Base-by-base conservation (phyloP, 2,797 vertebrate genomes). In the Neoniphon sammara region DNA sequence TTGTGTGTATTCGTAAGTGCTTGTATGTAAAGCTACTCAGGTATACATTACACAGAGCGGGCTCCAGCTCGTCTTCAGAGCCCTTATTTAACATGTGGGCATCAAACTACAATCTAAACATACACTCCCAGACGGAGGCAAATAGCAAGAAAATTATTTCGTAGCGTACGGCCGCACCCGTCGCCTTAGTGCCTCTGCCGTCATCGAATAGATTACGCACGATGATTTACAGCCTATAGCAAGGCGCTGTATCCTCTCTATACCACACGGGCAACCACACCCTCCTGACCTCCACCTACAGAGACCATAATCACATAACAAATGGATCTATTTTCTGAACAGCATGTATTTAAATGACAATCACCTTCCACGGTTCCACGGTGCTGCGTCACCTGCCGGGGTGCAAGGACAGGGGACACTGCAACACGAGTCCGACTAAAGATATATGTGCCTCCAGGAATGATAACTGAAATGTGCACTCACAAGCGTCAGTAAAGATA, bases 381-480 rank as follows among this genome's bases (percentile, higher is more conserved):
- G 4, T 0, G 44, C 58, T 66, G 73, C 66, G 84, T 93, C 91
- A 93, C 87, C 91, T 93, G 92, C 88, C 75, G 59, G 77, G 80
- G 84, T 70, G 39, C 75, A 78, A 84, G 82, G 88, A 81, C 81
- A 80, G 63, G 21, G 73, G 77, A 70, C 34, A 11, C 75, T 27
- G 77, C 78, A 80, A 65, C 72, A 66, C 44, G 70, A 74, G 73
- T 75, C 44, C 2, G 9, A 79, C 78, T 54, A 12, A 88, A 87
- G 84, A 90, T 86, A 82, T 84, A 90, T 80, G 81, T 61, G 72
- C 68, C 66, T 77, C 44, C 78, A 77, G 84, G 88, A 91, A 91
- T 88, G 87, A 91, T 88, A 89, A 88, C 81, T 85, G 87, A 89
- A 90, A 90, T 80, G 80, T 84, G 84, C 78, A 84, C 87, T 88